Conservation (phyloP, 1,140 invertebrate species). For the Spodoptera litura region DNA sequence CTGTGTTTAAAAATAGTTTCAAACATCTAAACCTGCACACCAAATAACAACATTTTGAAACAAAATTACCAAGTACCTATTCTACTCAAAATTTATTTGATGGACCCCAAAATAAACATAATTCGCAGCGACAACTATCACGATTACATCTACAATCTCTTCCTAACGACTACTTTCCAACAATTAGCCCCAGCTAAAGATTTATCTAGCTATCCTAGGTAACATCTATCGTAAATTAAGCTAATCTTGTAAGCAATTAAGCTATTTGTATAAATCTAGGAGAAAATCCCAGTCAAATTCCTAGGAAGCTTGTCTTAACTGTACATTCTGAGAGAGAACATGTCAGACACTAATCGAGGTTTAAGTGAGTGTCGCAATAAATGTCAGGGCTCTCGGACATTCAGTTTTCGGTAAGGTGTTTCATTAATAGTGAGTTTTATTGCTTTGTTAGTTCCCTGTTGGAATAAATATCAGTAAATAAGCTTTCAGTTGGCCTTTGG, state of each 20-base stretch:
- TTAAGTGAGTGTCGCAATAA: background rate
- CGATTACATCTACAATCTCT: background rate
- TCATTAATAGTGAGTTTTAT: background rate
- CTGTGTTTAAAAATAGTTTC: no score
- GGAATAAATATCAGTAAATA: no score
- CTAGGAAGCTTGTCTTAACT: background rate
- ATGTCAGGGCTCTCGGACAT: background rate
- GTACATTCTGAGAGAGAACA: background rate
- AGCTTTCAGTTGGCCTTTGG: no score
- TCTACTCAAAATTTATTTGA: no score
- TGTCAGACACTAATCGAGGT: background rate
- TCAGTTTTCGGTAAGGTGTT: background rate
- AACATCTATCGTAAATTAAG: constrained; percentile 36
- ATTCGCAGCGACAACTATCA: background rate
- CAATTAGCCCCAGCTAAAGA: constrained; percentile 3
- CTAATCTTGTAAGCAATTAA: constrained; percentile 32
- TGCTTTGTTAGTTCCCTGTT: no score
- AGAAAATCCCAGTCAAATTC: constrained; percentile 10
- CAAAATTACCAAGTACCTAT: no score
- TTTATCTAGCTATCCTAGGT: constrained; percentile 7
- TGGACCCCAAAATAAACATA: background rate
- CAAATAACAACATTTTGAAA: no score
- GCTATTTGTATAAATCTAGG: constrained; percentile 38
- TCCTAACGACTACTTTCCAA: constrained; percentile 9
- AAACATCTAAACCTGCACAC: no score